A percentile compares a stretch with the other conserved stretches of the same genome.
phyloP scores from a whole-genome alignment of 2,888 invertebrate genomes.

The Sesia apiformis region DNA sequence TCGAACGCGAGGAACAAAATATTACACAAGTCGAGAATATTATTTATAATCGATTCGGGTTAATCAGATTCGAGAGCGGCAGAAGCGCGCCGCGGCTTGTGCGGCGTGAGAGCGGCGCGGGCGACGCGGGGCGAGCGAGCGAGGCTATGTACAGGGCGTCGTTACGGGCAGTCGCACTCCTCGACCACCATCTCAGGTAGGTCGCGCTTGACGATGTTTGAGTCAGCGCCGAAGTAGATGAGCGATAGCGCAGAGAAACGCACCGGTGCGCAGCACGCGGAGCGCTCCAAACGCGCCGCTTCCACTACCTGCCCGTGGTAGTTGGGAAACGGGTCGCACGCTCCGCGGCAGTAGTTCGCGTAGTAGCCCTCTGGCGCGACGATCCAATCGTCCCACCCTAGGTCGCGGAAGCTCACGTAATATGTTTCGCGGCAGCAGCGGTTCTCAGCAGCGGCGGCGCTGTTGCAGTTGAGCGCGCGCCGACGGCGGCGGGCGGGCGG shows the following conservation, averaged over 20 bases:
- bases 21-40: slow-evolving; percentile 73
- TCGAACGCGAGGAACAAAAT: slow-evolving; percentile 74
- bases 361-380: slow-evolving; percentile 92
- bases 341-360: slow-evolving; percentile 95
- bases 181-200: slow-evolving; percentile 97
- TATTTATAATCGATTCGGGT: slow-evolving; percentile 70
- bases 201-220: slow-evolving; percentile 93
- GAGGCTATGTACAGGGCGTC: slow-evolving; percentile 44
- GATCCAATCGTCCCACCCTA: slow-evolving; percentile 97
- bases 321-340: slow-evolving; percentile 88
- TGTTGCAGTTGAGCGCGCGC: slow-evolving; percentile 91
- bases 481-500: slow-evolving; percentile 82
- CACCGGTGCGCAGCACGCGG: slow-evolving; percentile 93
- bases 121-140: slow-evolving; percentile 21
- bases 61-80: slow-evolving; percentile 67
- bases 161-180: slow-evolving; percentile 94
- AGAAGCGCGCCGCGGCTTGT: slow-evolving; percentile 33
- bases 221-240: slow-evolving; percentile 92
- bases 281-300: slow-evolving; percentile 90
- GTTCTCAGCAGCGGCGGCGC: slow-evolving; percentile 75
- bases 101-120: slow-evolving; percentile 31
- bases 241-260: slow-evolving; percentile 94
- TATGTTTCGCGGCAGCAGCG: slow-evolving; percentile 90
- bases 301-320: slow-evolving; percentile 94
- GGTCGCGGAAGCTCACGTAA: slow-evolving; percentile 92